Percentiles rank a stretch among this genome's conserved stretches.
Conservation (phyloP, 2,888 invertebrate species). For the Panzeria rudis region DNA sequence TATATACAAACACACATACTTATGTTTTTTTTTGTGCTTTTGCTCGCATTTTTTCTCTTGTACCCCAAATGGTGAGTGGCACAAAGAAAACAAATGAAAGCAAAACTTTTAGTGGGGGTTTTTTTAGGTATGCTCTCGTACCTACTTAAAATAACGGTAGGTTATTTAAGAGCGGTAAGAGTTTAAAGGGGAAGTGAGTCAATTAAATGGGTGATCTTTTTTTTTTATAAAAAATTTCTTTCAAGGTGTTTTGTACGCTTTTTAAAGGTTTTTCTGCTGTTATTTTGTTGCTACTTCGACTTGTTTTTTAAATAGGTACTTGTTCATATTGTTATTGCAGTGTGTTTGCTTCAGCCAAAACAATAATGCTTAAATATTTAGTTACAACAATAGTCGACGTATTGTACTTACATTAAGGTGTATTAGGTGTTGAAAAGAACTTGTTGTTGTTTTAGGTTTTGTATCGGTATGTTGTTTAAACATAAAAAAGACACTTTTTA, state of each 20-base stretch:
- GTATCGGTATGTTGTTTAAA: not conserved
- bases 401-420: constrained; percentile 6
- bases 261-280: constrained; percentile 32
- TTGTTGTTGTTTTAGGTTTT: not conserved
- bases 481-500: not conserved
- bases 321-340: constrained; percentile 7
- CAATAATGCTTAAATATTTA: not conserved
- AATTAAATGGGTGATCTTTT: constrained; percentile 55
- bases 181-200: constrained; percentile 20
- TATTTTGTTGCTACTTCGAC: not conserved
- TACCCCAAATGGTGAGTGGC: not conserved
- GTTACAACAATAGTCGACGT: not conserved
- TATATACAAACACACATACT: not conserved
- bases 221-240: constrained; percentile 55
- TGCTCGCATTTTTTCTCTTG: constrained; percentile 6
- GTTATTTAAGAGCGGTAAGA: constrained; percentile 18
- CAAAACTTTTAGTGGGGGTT: constrained; percentile 35
- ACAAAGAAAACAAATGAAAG: constrained; percentile 43
- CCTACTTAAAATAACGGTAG: constrained; percentile 34
- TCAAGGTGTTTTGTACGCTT: constrained; percentile 52
- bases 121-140: not conserved
- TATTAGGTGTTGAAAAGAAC: not conserved
- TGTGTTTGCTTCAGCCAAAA: constrained; percentile 16
- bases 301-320: constrained; percentile 9
- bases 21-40: not conserved